Evolutionary conservation across 2,888 invertebrate genomes (phyloP), one percentile per base, ranked within the genome.

Genomic region (Cataglyphis rosenhaueri): DNA sequence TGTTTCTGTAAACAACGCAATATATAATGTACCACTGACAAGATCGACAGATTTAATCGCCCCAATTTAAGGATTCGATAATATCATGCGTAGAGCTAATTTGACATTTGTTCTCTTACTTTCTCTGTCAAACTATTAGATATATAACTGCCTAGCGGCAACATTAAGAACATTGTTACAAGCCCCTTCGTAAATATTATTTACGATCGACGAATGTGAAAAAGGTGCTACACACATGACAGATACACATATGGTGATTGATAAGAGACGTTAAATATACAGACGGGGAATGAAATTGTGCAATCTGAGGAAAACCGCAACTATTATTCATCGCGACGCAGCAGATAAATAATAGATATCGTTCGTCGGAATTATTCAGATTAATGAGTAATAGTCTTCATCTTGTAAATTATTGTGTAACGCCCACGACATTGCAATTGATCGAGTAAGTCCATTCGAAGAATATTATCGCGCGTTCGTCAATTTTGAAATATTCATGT

Each of bases 81-180:
- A 57, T 79, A 61, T 71, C 35, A 18, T 59, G 78, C 78, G 71
- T 70, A 44, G 44, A 44, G 57, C 41, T 79, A 79, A 79, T 79
- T 59, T 59, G 78, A 79, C 78, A 71, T 79, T 79, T 71, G 71
- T 79, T 79, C 44, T 79, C 59, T 79, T 71, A 59, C 71, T 79
- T 79, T 44, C 44, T 71, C 57, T 71, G 71, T 79, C 71, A 71
- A 79, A 44, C n/a, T 59, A 59, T 59, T 79, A 79, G 73, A 79
- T 35, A 44, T 70, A 79, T 59, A 70, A 21, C 78, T 44, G 78
- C 44, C 78, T 8, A 32, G 18, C 59, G 73, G 78, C 59, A 79
- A 35, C 32, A 71, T 59, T 79, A 71, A 44, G 44, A 25, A 21
- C 35, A 79, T 71, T 71, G 68, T 78, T 78, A 41, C 29, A 29